Base-by-base conservation (phyloP, 37 sponge, comb jelly and placozoan genomes). In the Halichondria panicea region DNA sequence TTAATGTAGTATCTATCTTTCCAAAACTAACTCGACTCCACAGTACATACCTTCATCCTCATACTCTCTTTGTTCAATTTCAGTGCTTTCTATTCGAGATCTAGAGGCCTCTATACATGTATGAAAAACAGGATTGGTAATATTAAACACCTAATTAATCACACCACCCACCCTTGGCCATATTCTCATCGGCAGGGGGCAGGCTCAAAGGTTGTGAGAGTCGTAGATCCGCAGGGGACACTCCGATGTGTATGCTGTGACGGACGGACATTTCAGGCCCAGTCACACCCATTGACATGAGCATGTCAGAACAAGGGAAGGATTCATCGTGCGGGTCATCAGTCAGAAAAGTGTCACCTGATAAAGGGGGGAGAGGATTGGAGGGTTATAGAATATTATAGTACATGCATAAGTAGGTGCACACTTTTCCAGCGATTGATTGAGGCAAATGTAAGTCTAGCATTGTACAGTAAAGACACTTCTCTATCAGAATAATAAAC, bases 41-140 rank as follows among this genome's bases (percentile, higher is more conserved):
- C 43, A 5, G 22, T 4, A 2, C 37, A 42, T 62, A 86, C 87
- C 87, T 73, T 86, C 87, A 43, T 79, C 80, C 28, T 86, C 80
- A 54, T 58, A 79, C 68, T 86, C 75, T 74, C 87, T 78, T 9
- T 53, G 43, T n/a, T 74, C 80, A 67, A 52, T 36, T 28, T 35
- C 75, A 19, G 68, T 58, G 31, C 84, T 83, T 70, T 75, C 76
- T 12, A 83, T 44, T 31, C 84, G 18, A 8, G 59, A 48, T 34
- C 76, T 66, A 24, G 63, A 55, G 6, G 76, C 84, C 28, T 65
- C 84, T 83, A 32, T 6, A 52, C 28, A 30, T 15, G n/a, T n/a
- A n/a, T n/a, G n/a, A n/a, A n/a, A n/a, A n/a, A n/a, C n/a, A n/a
- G n/a, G n/a, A 50, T 18, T 18, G 12, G 12, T 18, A 50, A 50